Base-by-base conservation (phyloP, 2,888 invertebrate genomes). In the Schizotus pectinicornis region DNA sequence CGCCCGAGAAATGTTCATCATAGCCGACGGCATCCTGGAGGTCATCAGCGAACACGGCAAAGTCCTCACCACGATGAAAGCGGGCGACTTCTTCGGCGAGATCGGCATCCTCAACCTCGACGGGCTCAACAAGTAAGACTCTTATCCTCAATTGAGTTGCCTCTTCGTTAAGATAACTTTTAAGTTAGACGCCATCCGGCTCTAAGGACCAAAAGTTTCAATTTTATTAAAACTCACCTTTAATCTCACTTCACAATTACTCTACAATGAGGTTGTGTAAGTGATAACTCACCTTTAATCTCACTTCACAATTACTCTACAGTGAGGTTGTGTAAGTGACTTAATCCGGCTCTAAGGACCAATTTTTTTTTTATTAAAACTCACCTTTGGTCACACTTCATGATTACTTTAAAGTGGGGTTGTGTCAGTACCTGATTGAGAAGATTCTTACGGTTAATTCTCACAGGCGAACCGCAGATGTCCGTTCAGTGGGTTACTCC, bases 1-100 rank as follows among this genome's bases (percentile, higher is more conserved):
- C 91, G 97, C 97, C 0, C 83, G 97, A 63, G 97, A 98, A 81
- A 98, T 98, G 97, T 98, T 97, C 77, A 98, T 98, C 71, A 97
- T 98, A 75, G 97, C 97, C 3, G 97, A 97, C 78, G 98, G 97
- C 6, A 95, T 97, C 70, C 83, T 97, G 53, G 96, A 97, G 81
- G 96, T 97, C 8, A 89, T 96, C 77, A 97, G 96, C 73, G 97
- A 97, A 76, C 90, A 91, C 7, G 96, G 96, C 0, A 87, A 92
- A 70, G 94, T 98, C 2, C 82, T 97, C 36, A 96, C 96, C 0
- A 94, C 94, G 22, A 96, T 98, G 96, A 94, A 94, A 75, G 95
- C 97, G 1, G 97, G 97, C 0, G 97, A 97, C 79, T 98, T 98
- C 82, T 98, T 98, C 74, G 97, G 97, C 1, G 97, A 98, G 83